Evolutionary conservation across 1,140 invertebrate genomes (phyloP), one percentile per base, ranked within the genome.

Genomic region (Anoplophora glabripennis): DNA sequence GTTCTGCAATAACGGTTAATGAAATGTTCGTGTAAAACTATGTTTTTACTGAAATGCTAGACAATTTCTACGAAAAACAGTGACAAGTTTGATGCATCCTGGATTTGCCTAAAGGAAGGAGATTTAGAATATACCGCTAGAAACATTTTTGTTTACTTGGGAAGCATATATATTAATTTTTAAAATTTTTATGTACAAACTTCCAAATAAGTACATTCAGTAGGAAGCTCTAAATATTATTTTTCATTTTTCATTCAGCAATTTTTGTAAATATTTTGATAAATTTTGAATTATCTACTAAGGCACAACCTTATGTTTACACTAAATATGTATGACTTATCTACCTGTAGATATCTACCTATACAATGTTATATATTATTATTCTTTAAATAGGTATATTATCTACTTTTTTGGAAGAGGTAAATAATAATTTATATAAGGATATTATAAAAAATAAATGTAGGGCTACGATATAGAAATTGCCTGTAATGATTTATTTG

Each of bases 261-360:
- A 44, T 40, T 54, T 33, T 44, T 41, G 33, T 28, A 28, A 28
- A 49, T 49, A 21, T 36, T 12, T 66, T 64, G 63, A 64, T 67
- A 66, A 71, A 71, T 71, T 71, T 72, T 65, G 64, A 70, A 66
- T 61, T 70, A 72, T 61, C 68, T 72, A 72, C 64, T 72, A 72
- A 72, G 70, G 70, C 70, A 72, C 70, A 63, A 70, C 67, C 66
- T 67, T 57, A 63, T 55, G 15, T 17, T 41, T 33, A 42, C 40
- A 15, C 10, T 42, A n/a, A 42, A 12, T 42, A 15, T 42, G n/a
- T 7, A 42, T 0, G 12, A 42, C 12, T 17, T 42, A 14, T 17
- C 15, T 42, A 42, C 1, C n/a, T 42, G 40, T 17, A 41, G n/a
- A 41, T n/a, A 12, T 41, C 21, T 28, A 28, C 21, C 21, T 28